Evolutionary conservation across 2,797 vertebrate genomes (phyloP), one percentile per base, ranked within the genome.

Genomic region (Lacerta agilis): DNA sequence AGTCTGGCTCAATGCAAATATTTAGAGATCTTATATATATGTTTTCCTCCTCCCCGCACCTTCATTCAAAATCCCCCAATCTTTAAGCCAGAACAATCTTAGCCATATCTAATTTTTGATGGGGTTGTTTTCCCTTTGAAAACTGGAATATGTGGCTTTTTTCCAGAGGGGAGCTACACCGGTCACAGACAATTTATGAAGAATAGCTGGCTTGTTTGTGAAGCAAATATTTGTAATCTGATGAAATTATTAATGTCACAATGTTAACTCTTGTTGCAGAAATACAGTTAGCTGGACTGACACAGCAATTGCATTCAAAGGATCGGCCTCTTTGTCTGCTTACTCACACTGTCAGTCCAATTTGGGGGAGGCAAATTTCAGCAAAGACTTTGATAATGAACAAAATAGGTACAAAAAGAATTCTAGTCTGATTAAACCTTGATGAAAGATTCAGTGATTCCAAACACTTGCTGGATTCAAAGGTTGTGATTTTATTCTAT

Each of bases 191-290:
- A 95, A 95, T 95, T 94, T 92, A 89, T 90, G 86, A 94, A 94
- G 95, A 95, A 93, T 90, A 92, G 71, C 78, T 91, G 93, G 87
- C 93, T 94, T 97, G 93, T 97, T 97, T 96, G 95, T 96, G 96
- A 95, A 96, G 93, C 90, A 96, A 97, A 96, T 94, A 95, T 61
- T 45, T 93, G 92, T 92, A 96, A 95, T 95, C 85, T 95, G 95
- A 96, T 96, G 95, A 97, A 97, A 97, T 97, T 96, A 97, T 95
- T 95, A 96, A 95, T 95, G 95, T 96, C 96, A 97, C 71, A 90
- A 92, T 94, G 95, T 96, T 96, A 97, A 97, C 93, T 95, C 95
- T 94, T 93, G 95, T 97, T 96, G 95, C 93, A 95, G 96, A 97
- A 96, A 97, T 97, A 96, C 43, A 95, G 94, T 96, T 96, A 97